A percentile compares a stretch with the other conserved stretches of the same genome.
phyloP scores from a whole-genome alignment of 2,113 vertebrate species.

The Brevimyrus niger region DNA sequence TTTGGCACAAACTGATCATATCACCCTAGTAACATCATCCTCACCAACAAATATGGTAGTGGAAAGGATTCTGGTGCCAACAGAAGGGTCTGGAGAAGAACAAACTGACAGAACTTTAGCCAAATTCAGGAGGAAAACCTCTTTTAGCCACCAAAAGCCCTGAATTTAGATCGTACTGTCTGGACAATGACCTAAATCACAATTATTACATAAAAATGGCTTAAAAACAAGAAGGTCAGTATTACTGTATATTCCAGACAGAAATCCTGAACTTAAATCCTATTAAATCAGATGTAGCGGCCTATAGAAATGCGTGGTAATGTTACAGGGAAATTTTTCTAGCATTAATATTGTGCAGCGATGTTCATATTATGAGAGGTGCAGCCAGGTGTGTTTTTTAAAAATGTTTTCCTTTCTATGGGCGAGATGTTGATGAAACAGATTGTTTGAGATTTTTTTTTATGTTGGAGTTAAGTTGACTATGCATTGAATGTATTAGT shows the following conservation, averaged over 20 bases:
- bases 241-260: not conserved
- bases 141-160: not conserved
- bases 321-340: too few species aligned
- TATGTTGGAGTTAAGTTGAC: too few species aligned
- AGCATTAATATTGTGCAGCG: too few species aligned
- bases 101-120: not conserved
- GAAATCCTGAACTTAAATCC: not conserved
- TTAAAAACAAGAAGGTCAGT: not conserved
- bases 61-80: not conserved
- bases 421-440: too few species aligned
- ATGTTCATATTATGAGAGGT: too few species aligned
- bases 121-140: not conserved
- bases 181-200: not conserved
- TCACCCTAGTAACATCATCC: not conserved
- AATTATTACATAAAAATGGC: not conserved
- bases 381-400: too few species aligned
- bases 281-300: not conserved
- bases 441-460: too few species aligned
- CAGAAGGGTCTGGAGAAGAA: not conserved
- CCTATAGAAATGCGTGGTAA: too few species aligned
- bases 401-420: too few species aligned
- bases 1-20: not conserved
- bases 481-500: too few species aligned
- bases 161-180: not conserved
- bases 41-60: not conserved